A percentile compares a stretch with the other conserved stretches of the same genome.
phyloP scores from a whole-genome alignment of 92 coral and sea anemone genomes.

The Zoanthus sociatus region DNA sequence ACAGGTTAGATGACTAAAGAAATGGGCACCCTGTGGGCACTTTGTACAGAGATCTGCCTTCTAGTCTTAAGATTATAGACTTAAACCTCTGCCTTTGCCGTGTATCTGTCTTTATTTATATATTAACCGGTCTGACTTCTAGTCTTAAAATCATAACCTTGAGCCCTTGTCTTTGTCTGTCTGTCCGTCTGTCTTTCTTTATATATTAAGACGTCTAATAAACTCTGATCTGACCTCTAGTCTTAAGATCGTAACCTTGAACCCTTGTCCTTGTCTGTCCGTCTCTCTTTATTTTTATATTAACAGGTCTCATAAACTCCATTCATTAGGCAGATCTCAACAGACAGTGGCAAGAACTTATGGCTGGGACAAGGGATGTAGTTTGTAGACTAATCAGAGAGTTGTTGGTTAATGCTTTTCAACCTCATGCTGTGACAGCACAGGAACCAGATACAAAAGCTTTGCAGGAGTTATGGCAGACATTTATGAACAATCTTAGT shows the following conservation, averaged over 20 bases:
- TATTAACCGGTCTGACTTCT: background rate
- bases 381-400: constrained; percentile 52
- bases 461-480: constrained; percentile 62
- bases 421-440: background rate
- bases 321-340: constrained; percentile 67
- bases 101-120: too few species aligned
- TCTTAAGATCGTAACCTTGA: background rate
- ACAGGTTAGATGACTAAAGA: constrained; percentile 65
- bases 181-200: background rate
- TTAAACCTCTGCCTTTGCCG: too few species aligned
- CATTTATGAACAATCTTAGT: constrained; percentile 28
- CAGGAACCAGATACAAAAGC: background rate
- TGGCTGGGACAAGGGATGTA: constrained; percentile 30
- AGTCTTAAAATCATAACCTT: background rate
- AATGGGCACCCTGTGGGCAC: background rate
- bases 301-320: background rate
- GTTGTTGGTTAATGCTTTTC: constrained; percentile 18
- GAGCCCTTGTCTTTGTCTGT: too few species aligned
- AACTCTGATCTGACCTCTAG: background rate
- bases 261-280: background rate
- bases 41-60: too few species aligned
- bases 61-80: too few species aligned
- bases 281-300: too few species aligned
- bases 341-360: constrained; percentile 76
- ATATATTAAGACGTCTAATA: too few species aligned